Evolutionary conservation across 2,888 invertebrate genomes (phyloP).

Genomic region (Nephrotoma appendiculata): DNA sequence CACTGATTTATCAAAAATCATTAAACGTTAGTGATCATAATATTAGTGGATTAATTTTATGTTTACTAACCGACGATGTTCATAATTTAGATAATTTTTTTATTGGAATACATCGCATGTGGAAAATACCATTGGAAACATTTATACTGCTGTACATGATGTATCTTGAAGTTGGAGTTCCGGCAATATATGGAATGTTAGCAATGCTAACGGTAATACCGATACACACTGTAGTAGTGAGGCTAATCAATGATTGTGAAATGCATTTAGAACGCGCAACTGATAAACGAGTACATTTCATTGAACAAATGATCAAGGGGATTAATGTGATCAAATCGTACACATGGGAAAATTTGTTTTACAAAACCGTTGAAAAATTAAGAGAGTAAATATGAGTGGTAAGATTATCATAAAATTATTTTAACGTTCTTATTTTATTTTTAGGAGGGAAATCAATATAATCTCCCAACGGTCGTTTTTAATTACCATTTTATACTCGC

Average conservation of each 20-base stretch:
- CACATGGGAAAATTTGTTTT: conserved; percentile 70
- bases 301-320: conserved; percentile 77
- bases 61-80: conserved; percentile 76
- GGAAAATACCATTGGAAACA: conserved; percentile 59
- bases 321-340: conserved; percentile 82
- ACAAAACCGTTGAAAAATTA: conserved; percentile 46
- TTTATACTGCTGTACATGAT: conserved; percentile 26
- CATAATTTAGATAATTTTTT: conserved; percentile 70
- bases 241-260: neutral
- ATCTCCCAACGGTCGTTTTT: conserved; percentile 50
- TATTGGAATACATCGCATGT: conserved; percentile 67
- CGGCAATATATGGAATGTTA: conserved; percentile 46
- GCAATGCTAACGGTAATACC: conserved; percentile 49
- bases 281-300: conserved; percentile 61
- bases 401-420: conserved; percentile 32
- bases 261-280: conserved; percentile 52
- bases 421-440: conserved; percentile 6
- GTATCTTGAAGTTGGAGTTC: conserved; percentile 37
- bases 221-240: conserved; percentile 18
- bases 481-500: conserved; percentile 41
- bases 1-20: conserved; percentile 12
- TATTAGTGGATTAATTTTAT: conserved; percentile 35
- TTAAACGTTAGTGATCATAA: neutral
- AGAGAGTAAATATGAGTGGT: conserved; percentile 40
- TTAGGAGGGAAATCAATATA: conserved; percentile 47